phyloP scores from a whole-genome alignment of 2,797 vertebrate genomes.

The Pelobates cultripes region DNA sequence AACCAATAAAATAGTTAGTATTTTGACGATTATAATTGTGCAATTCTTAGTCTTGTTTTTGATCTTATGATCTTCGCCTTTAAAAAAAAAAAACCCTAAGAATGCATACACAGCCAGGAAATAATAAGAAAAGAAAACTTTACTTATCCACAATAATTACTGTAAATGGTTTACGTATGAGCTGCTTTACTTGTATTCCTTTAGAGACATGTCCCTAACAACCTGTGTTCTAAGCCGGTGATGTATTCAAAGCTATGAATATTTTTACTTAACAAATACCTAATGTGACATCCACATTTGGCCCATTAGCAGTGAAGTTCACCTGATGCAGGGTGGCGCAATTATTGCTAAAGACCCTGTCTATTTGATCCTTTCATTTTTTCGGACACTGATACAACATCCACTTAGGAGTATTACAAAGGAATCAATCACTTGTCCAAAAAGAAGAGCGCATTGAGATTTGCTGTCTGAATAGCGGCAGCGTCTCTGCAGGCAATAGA shows the following conservation, averaged over 20 bases:
- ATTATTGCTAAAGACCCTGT: constrained; percentile 78
- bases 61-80: constrained; percentile 1
- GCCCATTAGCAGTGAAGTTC: constrained; percentile 78
- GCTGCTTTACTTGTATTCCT: constrained; percentile 24
- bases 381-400: constrained; percentile 68
- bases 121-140: constrained; percentile 1
- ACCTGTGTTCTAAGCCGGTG: constrained; percentile 24
- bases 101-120: neutral
- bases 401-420: constrained; percentile 85
- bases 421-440: constrained; percentile 84
- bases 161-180: constrained; percentile 58
- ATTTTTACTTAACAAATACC: constrained; percentile 72
- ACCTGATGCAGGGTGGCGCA: constrained; percentile 84
- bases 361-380: constrained; percentile 61
- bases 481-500: constrained; percentile 64
- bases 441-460: constrained; percentile 65
- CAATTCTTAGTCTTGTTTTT: too few relatives aligned
- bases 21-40: too few relatives aligned
- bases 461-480: constrained; percentile 58
- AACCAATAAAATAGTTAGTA: too few relatives aligned
- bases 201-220: constrained; percentile 37
- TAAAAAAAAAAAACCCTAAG: constrained; percentile 16
- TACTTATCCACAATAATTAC: constrained; percentile 44
- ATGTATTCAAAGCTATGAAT: constrained; percentile 13
- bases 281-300: constrained; percentile 82